Conservation (phyloP, 1,140 invertebrate genomes). For the Holcopasites calliopsidis region DNA sequence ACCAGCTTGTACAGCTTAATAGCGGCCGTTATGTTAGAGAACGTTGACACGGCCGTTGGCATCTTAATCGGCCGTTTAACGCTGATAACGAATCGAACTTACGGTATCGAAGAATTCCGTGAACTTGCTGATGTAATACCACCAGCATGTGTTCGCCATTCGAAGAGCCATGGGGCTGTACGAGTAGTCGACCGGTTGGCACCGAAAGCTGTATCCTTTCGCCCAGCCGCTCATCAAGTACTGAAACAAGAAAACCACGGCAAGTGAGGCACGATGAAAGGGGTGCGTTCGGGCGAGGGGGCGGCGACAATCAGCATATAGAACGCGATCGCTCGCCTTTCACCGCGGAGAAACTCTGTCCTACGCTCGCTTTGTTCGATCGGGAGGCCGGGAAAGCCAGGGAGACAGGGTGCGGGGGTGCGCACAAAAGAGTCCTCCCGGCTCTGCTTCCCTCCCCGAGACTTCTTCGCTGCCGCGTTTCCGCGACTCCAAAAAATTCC, state of each 20-base stretch:
- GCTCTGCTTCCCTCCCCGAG: background rate
- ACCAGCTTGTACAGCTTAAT: background rate
- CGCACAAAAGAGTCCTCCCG: slow-evolving; percentile 20
- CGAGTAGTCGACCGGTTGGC: slow-evolving; percentile 96
- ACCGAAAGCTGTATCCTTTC: slow-evolving; percentile 93
- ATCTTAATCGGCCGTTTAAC: no score
- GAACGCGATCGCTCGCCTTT: slow-evolving; percentile 22
- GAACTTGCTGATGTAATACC: slow-evolving; percentile 99
- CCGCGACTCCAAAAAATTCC: slow-evolving; percentile 33
- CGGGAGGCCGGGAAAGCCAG: background rate
- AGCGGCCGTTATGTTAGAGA: background rate
- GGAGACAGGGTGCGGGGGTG: background rate
- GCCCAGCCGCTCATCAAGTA: slow-evolving; percentile 92
- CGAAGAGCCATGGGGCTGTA: slow-evolving; percentile 89
- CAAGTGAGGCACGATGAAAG: slow-evolving; percentile 40
- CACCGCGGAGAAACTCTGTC: slow-evolving; percentile 27
- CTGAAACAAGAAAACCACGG: slow-evolving; percentile 79
- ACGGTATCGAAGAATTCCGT: slow-evolving; percentile 98
- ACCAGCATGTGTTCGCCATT: slow-evolving; percentile 96
- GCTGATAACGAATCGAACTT: slow-evolving; percentile 61
- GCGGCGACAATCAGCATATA: slow-evolving; percentile 18
- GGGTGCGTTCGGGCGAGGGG: background rate
- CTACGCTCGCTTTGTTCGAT: slow-evolving; percentile 31
- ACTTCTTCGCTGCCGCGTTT: background rate
- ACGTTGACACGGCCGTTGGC: background rate